Percentiles rank a stretch among this genome's conserved stretches.
Conservation (phyloP, 2,113 vertebrate genomes). For the Dicaeum eximium region DNA sequence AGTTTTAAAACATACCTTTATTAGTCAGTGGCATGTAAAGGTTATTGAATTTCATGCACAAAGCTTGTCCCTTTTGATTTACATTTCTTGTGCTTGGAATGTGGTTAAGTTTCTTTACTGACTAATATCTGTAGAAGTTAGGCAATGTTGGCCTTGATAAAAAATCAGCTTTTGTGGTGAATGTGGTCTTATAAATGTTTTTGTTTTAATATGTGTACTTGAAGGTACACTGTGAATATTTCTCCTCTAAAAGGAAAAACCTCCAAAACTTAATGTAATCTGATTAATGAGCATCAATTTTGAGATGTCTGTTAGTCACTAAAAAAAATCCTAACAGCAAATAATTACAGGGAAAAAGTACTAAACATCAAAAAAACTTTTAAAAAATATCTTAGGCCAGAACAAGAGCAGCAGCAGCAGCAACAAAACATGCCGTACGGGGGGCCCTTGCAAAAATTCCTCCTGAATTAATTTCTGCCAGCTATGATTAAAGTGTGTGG, state of each 20-base stretch:
- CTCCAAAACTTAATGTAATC: neutral
- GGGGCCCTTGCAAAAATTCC: conserved; percentile 55
- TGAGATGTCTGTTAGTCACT: neutral
- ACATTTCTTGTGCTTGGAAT: neutral
- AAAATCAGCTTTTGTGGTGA: neutral
- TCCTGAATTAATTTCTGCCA: conserved; percentile 78
- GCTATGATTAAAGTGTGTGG: conserved; percentile 72
- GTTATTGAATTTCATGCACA: neutral
- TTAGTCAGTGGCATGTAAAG: neutral
- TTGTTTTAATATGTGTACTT: neutral
- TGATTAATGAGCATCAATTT: neutral
- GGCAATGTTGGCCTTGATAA: neutral
- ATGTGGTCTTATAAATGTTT: neutral
- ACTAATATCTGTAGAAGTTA: neutral
- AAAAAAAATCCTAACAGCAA: neutral
- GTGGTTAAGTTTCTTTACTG: neutral
- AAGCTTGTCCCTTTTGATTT: neutral
- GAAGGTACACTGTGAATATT: neutral
- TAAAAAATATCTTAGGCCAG: neutral
- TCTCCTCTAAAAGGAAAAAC: neutral
- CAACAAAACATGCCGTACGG: neutral
- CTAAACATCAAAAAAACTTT: neutral
- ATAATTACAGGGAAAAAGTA: neutral
- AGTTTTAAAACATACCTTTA: conserved; percentile 18
- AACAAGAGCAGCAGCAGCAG: neutral